Conservation (phyloP, 2,113 vertebrate species). For the Mionectes macconnelli region DNA sequence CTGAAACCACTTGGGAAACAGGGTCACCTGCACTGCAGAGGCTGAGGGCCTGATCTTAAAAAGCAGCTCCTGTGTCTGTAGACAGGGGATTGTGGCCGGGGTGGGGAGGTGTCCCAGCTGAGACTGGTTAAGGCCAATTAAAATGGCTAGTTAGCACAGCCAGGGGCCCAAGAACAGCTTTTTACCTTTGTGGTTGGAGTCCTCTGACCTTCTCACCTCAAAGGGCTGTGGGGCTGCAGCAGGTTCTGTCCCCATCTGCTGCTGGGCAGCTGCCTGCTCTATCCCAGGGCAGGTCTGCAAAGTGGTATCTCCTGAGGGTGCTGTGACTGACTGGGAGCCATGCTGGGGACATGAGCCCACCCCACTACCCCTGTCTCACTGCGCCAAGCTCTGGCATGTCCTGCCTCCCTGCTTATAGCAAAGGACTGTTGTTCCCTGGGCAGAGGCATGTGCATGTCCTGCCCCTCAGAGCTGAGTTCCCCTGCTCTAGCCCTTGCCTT, state of each 20-base stretch:
- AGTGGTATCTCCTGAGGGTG: neutral
- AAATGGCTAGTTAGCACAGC: neutral
- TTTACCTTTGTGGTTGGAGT: neutral
- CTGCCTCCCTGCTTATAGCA: neutral
- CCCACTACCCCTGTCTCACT: neutral
- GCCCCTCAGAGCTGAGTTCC: neutral
- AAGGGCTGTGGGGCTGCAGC: neutral
- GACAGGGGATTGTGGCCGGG: neutral
- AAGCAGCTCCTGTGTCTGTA: neutral
- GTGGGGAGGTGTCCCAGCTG: neutral
- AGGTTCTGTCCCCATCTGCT: neutral
- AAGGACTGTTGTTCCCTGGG: neutral
- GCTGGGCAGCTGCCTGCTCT: neutral
- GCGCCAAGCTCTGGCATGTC: neutral
- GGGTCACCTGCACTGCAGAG: neutral
- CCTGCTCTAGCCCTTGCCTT: neutral
- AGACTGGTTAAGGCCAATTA: neutral
- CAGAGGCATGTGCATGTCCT: accelerated
- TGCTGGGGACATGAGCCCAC: neutral
- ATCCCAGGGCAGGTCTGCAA: neutral
- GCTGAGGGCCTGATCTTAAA: neutral
- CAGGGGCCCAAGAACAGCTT: neutral
- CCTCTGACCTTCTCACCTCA: neutral
- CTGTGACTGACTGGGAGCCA: neutral
- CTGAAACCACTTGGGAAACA: neutral